These are phyloP conservation scores for Drosophila chauvacae DNA, from an alignment of 1,140 invertebrate species.

Conservation along the genomic window DNA sequence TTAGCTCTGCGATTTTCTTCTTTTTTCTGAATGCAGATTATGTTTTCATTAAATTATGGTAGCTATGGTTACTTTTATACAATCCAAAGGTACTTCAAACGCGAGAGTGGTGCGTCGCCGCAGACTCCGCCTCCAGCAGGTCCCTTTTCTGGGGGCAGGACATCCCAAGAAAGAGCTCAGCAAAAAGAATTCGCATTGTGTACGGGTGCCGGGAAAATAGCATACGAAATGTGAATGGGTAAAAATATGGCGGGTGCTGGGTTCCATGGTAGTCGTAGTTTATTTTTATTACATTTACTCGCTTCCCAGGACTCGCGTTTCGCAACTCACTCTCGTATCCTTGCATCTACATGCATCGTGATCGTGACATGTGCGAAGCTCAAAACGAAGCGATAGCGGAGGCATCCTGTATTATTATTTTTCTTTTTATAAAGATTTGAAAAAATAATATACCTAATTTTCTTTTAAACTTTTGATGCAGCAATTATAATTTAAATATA, in stretches of 20 bases:
- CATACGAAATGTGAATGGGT: neutral
- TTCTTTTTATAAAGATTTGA: too few relatives aligned
- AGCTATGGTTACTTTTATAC: slow-evolving; percentile 83
- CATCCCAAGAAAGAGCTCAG: slow-evolving; percentile 20
- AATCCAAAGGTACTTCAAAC: slow-evolving; percentile 82
- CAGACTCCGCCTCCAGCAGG: slow-evolving; percentile 31
- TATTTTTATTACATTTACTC: slow-evolving; percentile 79
- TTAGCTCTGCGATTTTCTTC: slow-evolving; percentile 39
- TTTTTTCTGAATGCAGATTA: slow-evolving; percentile 75
- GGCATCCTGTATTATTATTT: neutral
- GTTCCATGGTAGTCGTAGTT: slow-evolving; percentile 66
- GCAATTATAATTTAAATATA: neutral
- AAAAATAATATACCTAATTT: too few relatives aligned
- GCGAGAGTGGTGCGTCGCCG: slow-evolving; percentile 58
- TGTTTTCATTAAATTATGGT: slow-evolving; percentile 83
- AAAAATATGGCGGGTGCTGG: neutral
- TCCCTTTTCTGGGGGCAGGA: neutral
- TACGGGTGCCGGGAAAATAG: neutral
- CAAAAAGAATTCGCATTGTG: slow-evolving; percentile 67
- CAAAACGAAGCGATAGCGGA: neutral
- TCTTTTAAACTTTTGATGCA: neutral
- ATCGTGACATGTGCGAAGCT: slow-evolving; percentile 60
- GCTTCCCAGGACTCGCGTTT: slow-evolving; percentile 21
- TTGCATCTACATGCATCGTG: slow-evolving; percentile 68
- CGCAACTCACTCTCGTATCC: slow-evolving; percentile 19